These are phyloP conservation scores for Quadroppia sp. DNA, from an alignment of 2,888 invertebrate genomes.

Conservation along the genomic window DNA sequence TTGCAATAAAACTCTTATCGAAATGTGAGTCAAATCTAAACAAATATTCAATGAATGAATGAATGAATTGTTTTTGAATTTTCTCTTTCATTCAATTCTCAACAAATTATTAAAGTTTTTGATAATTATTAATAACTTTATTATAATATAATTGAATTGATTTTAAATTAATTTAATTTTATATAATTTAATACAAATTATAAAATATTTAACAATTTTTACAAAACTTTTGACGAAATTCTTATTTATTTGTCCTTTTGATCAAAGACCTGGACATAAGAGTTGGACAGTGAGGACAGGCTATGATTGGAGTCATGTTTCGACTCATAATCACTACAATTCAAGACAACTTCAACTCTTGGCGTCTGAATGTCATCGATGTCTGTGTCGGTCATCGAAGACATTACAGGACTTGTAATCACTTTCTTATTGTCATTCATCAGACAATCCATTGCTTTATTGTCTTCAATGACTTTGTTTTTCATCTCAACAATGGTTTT, in stretches of 20 bases:
- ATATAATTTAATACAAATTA: too few relatives aligned
- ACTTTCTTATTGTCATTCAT: background rate
- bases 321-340: background rate
- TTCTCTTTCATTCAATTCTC: too few relatives aligned
- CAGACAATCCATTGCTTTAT: background rate
- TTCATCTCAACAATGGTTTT: slow-evolving; percentile 81
- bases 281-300: slow-evolving; percentile 21
- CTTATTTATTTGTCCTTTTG: background rate
- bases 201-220: too few relatives aligned
- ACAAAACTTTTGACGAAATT: too few relatives aligned
- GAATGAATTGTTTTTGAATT: too few relatives aligned
- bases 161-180: too few relatives aligned
- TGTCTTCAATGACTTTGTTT: slow-evolving; percentile 51
- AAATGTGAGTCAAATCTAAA: too few relatives aligned
- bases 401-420: slow-evolving; percentile 4
- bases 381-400: background rate
- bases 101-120: too few relatives aligned
- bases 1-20: too few relatives aligned
- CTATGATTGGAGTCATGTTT: background rate
- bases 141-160: too few relatives aligned
- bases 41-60: too few relatives aligned
- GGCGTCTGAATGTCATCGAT: background rate
- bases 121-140: too few relatives aligned
- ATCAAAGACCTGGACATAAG: slow-evolving; percentile 23
- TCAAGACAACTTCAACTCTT: background rate